These are phyloP conservation scores for Tarsius wallacei DNA, from an alignment of 2,797 vertebrate species.

Conservation along the genomic window DNA sequence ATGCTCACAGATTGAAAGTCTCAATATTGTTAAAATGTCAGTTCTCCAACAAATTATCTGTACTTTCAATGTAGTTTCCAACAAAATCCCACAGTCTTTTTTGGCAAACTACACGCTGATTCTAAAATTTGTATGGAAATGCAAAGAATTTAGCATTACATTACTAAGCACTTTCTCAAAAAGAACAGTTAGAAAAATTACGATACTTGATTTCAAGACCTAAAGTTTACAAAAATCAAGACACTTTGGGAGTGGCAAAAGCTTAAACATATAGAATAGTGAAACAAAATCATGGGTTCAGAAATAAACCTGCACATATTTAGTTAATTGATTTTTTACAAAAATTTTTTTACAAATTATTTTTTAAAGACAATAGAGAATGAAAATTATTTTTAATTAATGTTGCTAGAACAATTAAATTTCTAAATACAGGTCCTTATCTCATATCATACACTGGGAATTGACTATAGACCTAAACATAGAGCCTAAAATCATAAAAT, in stretches of 20 bases:
- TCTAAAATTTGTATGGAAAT: not conserved
- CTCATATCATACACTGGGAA: not conserved
- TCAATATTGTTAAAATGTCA: not conserved
- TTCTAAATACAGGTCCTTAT: not conserved
- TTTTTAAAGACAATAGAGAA: not conserved
- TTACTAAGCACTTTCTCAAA: not conserved
- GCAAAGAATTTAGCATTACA: not conserved
- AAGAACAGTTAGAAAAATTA: not conserved
- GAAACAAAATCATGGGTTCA: not conserved
- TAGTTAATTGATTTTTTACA: not conserved
- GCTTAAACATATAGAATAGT: not conserved
- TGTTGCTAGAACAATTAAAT: not conserved
- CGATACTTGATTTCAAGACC: not conserved
- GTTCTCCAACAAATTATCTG: not conserved
- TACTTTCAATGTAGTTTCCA: not conserved
- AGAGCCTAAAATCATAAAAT: not conserved
- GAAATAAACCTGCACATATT: not conserved
- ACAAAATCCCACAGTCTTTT: not conserved
- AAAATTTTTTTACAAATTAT: not conserved
- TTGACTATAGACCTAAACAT: not conserved
- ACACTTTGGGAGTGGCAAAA: not conserved
- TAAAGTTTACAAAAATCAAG: not conserved
- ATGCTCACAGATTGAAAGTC: not conserved
- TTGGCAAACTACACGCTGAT: not conserved
- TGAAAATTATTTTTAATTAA: not conserved